Evolutionary conservation across 2,888 invertebrate genomes (phyloP).

Genomic region (Phalera bucephala): DNA sequence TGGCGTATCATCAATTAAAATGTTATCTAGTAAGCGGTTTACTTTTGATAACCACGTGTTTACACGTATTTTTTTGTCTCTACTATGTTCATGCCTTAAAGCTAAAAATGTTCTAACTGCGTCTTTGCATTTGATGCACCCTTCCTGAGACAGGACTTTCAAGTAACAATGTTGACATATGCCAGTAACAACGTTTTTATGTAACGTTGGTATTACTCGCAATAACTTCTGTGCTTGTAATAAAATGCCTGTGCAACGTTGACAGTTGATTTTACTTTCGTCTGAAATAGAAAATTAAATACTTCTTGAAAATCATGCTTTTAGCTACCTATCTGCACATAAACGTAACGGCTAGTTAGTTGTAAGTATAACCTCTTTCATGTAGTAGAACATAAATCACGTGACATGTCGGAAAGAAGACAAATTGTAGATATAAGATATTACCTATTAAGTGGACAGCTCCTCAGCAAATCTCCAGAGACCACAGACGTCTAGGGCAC

Average conservation of each 20-base stretch:
- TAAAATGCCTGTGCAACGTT: slow-evolving; percentile 50
- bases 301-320: not conserved
- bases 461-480: too few species aligned
- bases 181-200: slow-evolving; percentile 42
- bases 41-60: slow-evolving; percentile 37
- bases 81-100: slow-evolving; percentile 35
- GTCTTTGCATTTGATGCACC: slow-evolving; percentile 51
- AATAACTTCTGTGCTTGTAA: slow-evolving; percentile 45
- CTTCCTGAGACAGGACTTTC: slow-evolving; percentile 23
- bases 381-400: too few species aligned
- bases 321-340: too few species aligned
- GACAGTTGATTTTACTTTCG: slow-evolving; percentile 43
- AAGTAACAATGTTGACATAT: slow-evolving; percentile 56
- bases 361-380: too few species aligned
- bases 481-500: too few species aligned
- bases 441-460: too few species aligned
- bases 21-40: slow-evolving; percentile 25
- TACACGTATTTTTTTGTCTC: slow-evolving; percentile 29
- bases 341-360: too few species aligned
- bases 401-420: too few species aligned
- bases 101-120: slow-evolving; percentile 44
- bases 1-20: slow-evolving; percentile 8
- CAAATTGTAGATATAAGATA: too few species aligned
- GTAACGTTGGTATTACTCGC: slow-evolving; percentile 33
- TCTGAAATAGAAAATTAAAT: slow-evolving; percentile 42